Conservation (phyloP, 2,888 invertebrate species). For the Eucriotettix oculatus region DNA sequence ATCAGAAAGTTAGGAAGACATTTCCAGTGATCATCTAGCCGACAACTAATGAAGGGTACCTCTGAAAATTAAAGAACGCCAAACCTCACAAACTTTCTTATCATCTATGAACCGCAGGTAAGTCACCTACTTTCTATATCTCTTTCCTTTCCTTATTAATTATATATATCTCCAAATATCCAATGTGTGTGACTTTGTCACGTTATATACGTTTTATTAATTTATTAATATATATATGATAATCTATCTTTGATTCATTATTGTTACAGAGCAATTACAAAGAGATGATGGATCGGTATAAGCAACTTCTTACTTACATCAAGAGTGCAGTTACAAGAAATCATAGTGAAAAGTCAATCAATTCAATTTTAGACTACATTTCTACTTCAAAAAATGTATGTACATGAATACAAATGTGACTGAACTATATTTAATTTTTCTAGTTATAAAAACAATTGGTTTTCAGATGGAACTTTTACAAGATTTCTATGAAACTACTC, state of each 20-base stretch:
- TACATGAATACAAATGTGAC: slow-evolving; percentile 13
- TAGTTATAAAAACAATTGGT: neutral
- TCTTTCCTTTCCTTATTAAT: no score
- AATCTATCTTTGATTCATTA: neutral
- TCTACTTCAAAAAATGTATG: slow-evolving; percentile 96
- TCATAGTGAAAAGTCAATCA: slow-evolving; percentile 98
- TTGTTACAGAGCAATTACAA: slow-evolving; percentile 63
- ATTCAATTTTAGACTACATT: slow-evolving; percentile 97
- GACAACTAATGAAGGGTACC: no score
- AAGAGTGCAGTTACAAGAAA: slow-evolving; percentile 98
- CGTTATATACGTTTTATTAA: no score
- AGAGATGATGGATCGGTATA: slow-evolving; percentile 92
- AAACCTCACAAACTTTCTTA: no score
- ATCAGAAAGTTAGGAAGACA: no score
- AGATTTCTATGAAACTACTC: slow-evolving; percentile 94
- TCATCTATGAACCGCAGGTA: no score
- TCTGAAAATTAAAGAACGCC: no score
- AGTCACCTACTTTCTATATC: no score
- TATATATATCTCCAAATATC: no score
- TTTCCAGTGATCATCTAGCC: no score
- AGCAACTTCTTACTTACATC: slow-evolving; percentile 91
- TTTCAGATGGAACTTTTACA: slow-evolving; percentile 88
- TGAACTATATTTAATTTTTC: neutral
- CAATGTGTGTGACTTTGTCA: no score
- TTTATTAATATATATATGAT: no score